Evolutionary conservation across 2,888 invertebrate species (phyloP), one percentile per base, ranked within the genome.

Genomic region (Eilema griseolum): DNA sequence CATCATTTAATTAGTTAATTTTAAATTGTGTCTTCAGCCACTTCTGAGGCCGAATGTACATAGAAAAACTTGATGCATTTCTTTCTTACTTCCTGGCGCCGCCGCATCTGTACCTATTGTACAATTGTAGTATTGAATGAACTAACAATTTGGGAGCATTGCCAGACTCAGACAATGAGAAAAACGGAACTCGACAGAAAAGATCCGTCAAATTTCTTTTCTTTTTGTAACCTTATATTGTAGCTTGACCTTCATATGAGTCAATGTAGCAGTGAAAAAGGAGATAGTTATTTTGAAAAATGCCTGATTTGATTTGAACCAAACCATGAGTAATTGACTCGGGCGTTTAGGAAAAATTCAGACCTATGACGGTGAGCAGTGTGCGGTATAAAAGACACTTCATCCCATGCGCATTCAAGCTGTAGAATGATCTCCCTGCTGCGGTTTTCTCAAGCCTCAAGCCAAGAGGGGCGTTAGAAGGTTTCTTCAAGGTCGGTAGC

Each of bases 111-210:
- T 37, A 37, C 12, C 2, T 12, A 61, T 52, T 52, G 62, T 52
- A 74, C 37, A 61, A 37, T 37, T 37, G 33, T 37, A 37, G 33
- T 37, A 12, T 37, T 57, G 60, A 5, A 66, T 67, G 46, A 62
- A 23, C 52, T 52, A 8, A 52, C 46, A n/a, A 76, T 67, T 81
- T 79, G 79, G 81, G 76, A 66, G 14, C 67, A 5, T 37, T 69
- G 76, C 79, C 81, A 81, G 24, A 60, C 7, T 11, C 23, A 57
- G 37, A 23, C 37, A 62, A 69, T 69, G 59, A 64, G n/a, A 60
- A 31, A 52, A 52, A 33, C 64, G 41, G 28, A 69, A 69, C 63
- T 64, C 20, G 1, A 60, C 20, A 52, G 60, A 65, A 69, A 46
- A 62, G 52, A 60, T 59, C 20, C n/a, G 52, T 52, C 24, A 24